phyloP scores from a whole-genome alignment of 2,888 invertebrate genomes.

The Gari tellinella region DNA sequence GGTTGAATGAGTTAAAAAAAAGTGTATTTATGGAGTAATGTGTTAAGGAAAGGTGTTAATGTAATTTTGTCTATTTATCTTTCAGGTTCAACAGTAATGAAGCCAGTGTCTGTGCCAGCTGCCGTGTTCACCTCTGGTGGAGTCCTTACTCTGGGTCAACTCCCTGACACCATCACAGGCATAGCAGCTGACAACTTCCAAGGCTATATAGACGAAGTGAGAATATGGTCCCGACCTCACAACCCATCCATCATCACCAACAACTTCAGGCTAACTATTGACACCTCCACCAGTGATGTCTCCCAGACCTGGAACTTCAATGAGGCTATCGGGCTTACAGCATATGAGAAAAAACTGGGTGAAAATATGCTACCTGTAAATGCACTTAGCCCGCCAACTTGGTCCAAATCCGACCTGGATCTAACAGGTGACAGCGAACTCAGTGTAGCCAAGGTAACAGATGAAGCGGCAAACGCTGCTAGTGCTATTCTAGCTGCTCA shows the following conservation, averaged over 20 bases:
- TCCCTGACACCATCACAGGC: conserved; percentile 49
- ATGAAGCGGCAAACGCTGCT: conserved; percentile 24
- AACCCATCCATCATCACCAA: conserved; percentile 65
- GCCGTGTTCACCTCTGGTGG: conserved; percentile 62
- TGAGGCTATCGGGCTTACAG: conserved; percentile 60
- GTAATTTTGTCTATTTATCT: conserved; percentile 5
- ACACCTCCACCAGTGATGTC: conserved; percentile 60
- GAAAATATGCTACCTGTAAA: conserved; percentile 59
- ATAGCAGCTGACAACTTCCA: conserved; percentile 48
- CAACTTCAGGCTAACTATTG: conserved; percentile 62
- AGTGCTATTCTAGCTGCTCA: conserved; percentile 23
- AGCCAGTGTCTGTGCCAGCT: conserved; percentile 46
- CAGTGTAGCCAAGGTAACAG: conserved; percentile 26
- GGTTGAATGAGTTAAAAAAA: no score
- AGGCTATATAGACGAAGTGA: conserved; percentile 69
- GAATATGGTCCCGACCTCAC: conserved; percentile 69
- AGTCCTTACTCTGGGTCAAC: conserved; percentile 60
- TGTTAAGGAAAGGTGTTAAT: no score
- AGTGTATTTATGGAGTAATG: no score
- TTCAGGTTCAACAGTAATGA: conserved; percentile 55
- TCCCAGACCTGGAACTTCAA: conserved; percentile 68
- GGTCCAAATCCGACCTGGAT: conserved; percentile 64
- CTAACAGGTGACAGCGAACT: conserved; percentile 37
- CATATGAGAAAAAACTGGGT: conserved; percentile 40
- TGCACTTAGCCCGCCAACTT: conserved; percentile 52